Conservation (phyloP, 1,140 invertebrate genomes). For the Cherax destructor region DNA sequence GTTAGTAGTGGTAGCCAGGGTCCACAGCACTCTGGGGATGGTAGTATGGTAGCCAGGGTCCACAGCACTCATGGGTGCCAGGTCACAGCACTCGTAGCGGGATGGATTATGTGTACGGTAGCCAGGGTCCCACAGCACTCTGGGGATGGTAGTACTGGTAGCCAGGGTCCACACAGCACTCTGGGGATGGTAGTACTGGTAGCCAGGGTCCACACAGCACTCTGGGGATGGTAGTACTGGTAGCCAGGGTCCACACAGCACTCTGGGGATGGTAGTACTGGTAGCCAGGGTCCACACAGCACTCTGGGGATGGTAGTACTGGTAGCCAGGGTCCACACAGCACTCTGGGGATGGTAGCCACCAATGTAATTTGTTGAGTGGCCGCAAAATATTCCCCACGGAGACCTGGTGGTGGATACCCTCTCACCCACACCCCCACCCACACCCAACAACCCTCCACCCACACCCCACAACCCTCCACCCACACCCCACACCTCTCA, state of each 20-base stretch:
- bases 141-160: too few species aligned
- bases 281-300: background rate
- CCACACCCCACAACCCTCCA: background rate
- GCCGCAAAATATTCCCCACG: slow-evolving; percentile 31
- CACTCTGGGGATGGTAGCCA: background rate
- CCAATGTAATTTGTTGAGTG: slow-evolving; percentile 49
- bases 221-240: background rate
- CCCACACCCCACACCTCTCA: background rate
- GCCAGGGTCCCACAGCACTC: too few species aligned
- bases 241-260: too few species aligned
- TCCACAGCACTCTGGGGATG: too few species aligned
- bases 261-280: background rate
- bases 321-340: background rate
- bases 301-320: background rate
- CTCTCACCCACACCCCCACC: background rate
- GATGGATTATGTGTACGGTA: too few species aligned
- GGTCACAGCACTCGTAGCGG: too few species aligned
- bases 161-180: too few species aligned
- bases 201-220: too few species aligned
- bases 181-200: too few species aligned
- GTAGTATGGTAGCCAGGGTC: too few species aligned
- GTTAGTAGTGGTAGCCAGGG: too few species aligned
- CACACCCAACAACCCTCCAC: background rate
- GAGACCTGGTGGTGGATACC: background rate
- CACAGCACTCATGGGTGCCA: too few species aligned